Conservation (phyloP, 1,140 invertebrate genomes). For the Eumeta japonica region DNA sequence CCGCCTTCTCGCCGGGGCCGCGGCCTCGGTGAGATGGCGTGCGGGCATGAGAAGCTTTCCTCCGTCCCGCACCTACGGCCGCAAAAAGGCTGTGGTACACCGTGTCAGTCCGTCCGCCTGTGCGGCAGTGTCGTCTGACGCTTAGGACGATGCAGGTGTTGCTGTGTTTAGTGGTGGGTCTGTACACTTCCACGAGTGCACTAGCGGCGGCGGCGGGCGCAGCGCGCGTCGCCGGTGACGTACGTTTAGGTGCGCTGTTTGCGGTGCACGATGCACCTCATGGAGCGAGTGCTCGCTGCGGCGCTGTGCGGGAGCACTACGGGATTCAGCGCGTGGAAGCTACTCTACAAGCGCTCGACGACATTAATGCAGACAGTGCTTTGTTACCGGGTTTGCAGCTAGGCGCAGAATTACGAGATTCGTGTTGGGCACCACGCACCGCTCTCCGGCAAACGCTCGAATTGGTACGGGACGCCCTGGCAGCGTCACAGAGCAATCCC, state of each 20-base stretch:
- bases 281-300: slow-evolving; percentile 10
- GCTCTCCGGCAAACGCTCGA: slow-evolving; percentile 22
- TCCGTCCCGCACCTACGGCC: too few relatives aligned
- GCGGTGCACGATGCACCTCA: slow-evolving; percentile 58
- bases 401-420: slow-evolving; percentile 20
- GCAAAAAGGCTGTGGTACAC: too few relatives aligned
- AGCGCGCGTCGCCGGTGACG: slow-evolving; percentile 58
- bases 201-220: slow-evolving; percentile 10
- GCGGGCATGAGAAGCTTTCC: too few relatives aligned
- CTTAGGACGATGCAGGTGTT: too few relatives aligned
- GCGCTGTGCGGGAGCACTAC: slow-evolving; percentile 8
- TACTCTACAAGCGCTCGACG: slow-evolving; percentile 56
- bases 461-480: slow-evolving; percentile 18
- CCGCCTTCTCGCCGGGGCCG: too few relatives aligned
- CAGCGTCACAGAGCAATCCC: slow-evolving; percentile 3
- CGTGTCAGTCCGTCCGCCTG: too few relatives aligned
- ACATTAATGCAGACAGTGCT: slow-evolving; percentile 68
- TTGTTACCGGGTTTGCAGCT: slow-evolving; percentile 25
- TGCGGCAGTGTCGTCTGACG: too few relatives aligned
- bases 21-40: too few relatives aligned
- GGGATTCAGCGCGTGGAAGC: slow-evolving; percentile 19
- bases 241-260: slow-evolving; percentile 64
- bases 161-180: too few relatives aligned
- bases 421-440: slow-evolving; percentile 20
- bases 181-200: too few relatives aligned